phyloP scores from a whole-genome alignment of 2,113 vertebrate species.

The Papio anubis region DNA sequence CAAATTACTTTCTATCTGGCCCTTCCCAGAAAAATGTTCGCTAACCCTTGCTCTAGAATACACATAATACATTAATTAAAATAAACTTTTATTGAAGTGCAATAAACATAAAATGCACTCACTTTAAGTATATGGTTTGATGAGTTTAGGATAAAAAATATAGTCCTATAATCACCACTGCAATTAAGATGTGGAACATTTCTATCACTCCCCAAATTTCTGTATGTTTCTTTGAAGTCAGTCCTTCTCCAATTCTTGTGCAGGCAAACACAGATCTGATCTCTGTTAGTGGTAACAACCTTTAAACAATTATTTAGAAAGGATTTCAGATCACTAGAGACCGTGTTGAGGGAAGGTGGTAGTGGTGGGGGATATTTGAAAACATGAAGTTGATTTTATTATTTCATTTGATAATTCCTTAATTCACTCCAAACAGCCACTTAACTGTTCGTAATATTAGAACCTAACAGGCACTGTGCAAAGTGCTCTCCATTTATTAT shows the following conservation, averaged over 20 bases:
- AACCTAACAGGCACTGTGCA: background rate
- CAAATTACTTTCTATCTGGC: background rate
- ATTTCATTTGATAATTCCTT: conserved; percentile 40
- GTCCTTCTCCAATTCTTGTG: background rate
- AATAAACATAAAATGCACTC: background rate
- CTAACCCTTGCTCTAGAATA: background rate
- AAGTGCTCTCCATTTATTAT: background rate
- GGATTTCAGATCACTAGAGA: background rate
- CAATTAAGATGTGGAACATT: background rate
- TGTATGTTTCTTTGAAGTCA: background rate
- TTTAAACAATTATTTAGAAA: background rate
- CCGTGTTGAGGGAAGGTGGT: background rate
- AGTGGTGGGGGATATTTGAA: background rate
- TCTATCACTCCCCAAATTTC: background rate
- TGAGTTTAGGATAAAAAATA: background rate
- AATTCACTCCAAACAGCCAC: background rate
- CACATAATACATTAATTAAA: background rate
- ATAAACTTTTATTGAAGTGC: background rate
- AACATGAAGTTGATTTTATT: background rate
- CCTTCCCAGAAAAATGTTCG: background rate
- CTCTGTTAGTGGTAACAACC: background rate
- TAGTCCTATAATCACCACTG: background rate
- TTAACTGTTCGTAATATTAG: background rate
- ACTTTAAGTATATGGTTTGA: background rate
- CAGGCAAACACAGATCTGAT: background rate